Evolutionary conservation across 1,140 invertebrate species (phyloP), one percentile per base, ranked within the genome.

Genomic region (Solen grandis): DNA sequence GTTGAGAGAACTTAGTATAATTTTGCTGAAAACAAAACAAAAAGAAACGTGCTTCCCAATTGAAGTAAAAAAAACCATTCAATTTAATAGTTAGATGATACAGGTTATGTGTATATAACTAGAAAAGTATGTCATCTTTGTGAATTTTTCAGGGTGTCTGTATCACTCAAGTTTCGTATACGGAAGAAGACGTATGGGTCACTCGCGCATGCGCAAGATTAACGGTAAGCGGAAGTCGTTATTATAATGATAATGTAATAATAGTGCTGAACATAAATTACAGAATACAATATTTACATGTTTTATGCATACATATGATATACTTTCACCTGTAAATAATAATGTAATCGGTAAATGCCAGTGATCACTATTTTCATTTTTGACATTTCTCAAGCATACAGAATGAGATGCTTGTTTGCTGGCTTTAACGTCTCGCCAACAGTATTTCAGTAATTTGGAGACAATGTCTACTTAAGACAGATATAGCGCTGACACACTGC

Each of bases 111-210:
- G 8, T 29, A 19, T 29, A 10, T 16, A 16, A 66, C 5, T 16
- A 13, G 27, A 27, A n/a, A n/a, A 14, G 27, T 36, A 31, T 31
- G 5, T 52, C 0, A 22, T 29, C 41, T 62, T n/a, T 69, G n/a
- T n/a, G n/a, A n/a, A n/a, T 33, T 55, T 50, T 80, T 25, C 59
- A 80, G 77, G 68, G 69, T 33, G 66, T 65, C 22, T 80, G 77
- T 46, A 80, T 80, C 22, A 72, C 59, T 8, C 77, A 80, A 29
- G 41, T 80, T n/a, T 80, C 68, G 3, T 72, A 35, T 19, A 72
- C 77, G 4, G 77, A 80, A 25, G 77, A 72, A 8, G 77, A 80
- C 33, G 57, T 54, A 5, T 80, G 77, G 77, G 50, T 80, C 41
- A 65, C 77, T 5, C 36, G 69, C 13, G 77, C 77, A 52, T 80